Percentiles rank a stretch among this genome's conserved stretches.
Conservation (phyloP, 2,797 vertebrate genomes). For the Scleropages formosus region DNA sequence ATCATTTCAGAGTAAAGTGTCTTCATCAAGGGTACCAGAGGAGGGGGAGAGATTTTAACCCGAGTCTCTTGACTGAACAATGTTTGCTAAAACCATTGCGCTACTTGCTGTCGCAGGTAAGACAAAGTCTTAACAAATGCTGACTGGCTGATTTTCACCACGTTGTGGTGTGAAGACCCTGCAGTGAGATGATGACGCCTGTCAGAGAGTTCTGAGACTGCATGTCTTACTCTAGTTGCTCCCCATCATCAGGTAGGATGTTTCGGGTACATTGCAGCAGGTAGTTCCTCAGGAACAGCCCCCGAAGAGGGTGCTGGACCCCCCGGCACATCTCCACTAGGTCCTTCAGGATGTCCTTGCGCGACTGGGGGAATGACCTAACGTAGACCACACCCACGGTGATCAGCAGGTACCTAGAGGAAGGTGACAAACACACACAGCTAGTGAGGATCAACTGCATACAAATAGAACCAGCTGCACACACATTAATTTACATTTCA, state of each 20-base stretch:
- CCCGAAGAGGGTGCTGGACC: constrained; percentile 93
- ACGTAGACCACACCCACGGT: constrained; percentile 98
- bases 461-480: background rate
- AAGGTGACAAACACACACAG: constrained; percentile 10
- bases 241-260: constrained; percentile 93
- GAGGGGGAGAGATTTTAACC: too few species aligned
- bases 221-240: constrained; percentile 82
- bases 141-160: too few species aligned
- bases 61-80: too few species aligned
- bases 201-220: too few species aligned
- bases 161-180: too few species aligned
- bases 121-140: too few species aligned
- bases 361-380: constrained; percentile 95
- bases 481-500: background rate
- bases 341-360: constrained; percentile 97
- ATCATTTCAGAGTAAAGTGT: too few species aligned
- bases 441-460: background rate
- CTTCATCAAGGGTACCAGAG: too few species aligned
- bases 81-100: too few species aligned
- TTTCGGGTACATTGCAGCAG: constrained; percentile 96
- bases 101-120: too few species aligned
- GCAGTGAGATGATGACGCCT: background rate
- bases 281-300: constrained; percentile 96
- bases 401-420: constrained; percentile 87
- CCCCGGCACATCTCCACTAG: constrained; percentile 98